Percentiles rank a stretch among this genome's conserved stretches.
Evolutionary conservation across 2,888 invertebrate genomes (phyloP).

Genomic region (Tachina fera): DNA sequence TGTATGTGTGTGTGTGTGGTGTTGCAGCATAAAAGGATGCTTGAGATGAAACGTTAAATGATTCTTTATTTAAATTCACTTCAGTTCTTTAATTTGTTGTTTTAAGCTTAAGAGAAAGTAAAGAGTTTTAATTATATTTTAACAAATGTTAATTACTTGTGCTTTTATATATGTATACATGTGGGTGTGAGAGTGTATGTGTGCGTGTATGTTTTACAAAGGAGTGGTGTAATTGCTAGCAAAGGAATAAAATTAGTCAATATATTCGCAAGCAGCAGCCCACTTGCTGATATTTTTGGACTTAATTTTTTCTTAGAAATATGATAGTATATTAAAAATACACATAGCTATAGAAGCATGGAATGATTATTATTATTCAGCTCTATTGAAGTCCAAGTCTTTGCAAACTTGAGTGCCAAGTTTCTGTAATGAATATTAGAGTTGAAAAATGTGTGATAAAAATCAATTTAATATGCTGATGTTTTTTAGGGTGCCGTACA

Average conservation of each 20-base stretch:
- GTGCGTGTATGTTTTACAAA: neutral
- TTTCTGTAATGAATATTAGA: no score
- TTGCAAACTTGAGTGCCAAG: no score
- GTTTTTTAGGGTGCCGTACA: no score
- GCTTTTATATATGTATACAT: neutral
- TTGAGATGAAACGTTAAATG: conserved; percentile 50
- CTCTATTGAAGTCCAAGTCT: no score
- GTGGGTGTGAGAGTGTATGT: neutral
- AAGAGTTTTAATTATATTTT: conserved; percentile 64
- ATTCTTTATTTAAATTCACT: conserved; percentile 54
- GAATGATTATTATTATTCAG: no score
- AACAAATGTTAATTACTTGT: conserved; percentile 62
- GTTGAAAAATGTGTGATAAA: no score
- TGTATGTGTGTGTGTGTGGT: neutral
- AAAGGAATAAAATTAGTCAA: neutral
- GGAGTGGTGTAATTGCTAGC: neutral
- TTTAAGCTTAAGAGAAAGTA: conserved; percentile 30
- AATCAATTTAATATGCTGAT: no score
- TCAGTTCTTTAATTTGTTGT: conserved; percentile 51
- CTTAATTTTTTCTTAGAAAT: no score
- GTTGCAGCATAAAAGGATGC: conserved; percentile 22
- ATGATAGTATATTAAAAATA: no score
- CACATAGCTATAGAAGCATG: no score
- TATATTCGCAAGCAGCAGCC: neutral
- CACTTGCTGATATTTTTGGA: no score